phyloP scores from a whole-genome alignment of 2,888 invertebrate genomes.

The Lissonota sp. region DNA sequence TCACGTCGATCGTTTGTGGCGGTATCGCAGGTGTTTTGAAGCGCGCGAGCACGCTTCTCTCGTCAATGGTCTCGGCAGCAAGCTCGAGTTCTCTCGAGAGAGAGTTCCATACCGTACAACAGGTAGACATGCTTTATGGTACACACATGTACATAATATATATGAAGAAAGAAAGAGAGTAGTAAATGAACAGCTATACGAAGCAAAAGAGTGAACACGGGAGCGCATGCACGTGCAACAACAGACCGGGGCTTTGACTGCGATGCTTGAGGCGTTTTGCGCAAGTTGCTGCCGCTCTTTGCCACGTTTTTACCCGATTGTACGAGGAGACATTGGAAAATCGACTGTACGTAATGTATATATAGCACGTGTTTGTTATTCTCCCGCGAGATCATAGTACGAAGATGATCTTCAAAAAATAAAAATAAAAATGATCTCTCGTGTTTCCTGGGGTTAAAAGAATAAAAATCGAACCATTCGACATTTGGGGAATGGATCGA shows the following conservation, averaged over 20 bases:
- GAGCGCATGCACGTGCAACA: constrained; percentile 57
- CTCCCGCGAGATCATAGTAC: no score
- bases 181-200: not conserved
- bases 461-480: no score
- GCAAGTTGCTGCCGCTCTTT: constrained; percentile 57
- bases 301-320: constrained; percentile 56
- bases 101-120: constrained; percentile 8
- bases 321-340: constrained; percentile 49
- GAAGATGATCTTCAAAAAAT: no score
- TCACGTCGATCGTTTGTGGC: constrained; percentile 19
- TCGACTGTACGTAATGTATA: constrained; percentile 23
- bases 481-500: no score
- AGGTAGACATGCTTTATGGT: constrained; percentile 40
- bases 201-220: constrained; percentile 9
- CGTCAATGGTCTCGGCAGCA: constrained; percentile 47
- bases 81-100: constrained; percentile 28
- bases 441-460: no score
- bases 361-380: not conserved
- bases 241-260: constrained; percentile 40
- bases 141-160: not conserved
- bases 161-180: not conserved
- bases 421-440: no score
- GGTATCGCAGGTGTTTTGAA: constrained; percentile 63
- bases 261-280: constrained; percentile 54
- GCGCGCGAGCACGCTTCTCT: constrained; percentile 55